Evolutionary conservation across 2,113 vertebrate genomes (phyloP), one percentile per base, ranked within the genome.

Genomic region (Corydoras maculifer): DNA sequence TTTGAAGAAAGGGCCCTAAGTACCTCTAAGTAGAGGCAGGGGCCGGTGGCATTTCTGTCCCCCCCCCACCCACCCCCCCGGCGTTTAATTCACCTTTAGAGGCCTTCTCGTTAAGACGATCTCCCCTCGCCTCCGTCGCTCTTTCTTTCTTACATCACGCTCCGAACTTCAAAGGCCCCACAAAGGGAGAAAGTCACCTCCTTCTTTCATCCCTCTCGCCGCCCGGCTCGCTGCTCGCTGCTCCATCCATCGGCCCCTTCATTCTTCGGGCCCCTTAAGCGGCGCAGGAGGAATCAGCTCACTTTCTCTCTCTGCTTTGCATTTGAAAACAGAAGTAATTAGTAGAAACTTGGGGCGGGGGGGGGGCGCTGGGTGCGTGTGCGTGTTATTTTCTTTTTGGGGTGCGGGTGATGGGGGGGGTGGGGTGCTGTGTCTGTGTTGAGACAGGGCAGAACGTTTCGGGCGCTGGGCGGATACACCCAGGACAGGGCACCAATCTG

Each of bases 91-190:
- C 86, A 78, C 87, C 87, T 90, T 88, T 86, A 88, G 86, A 88
- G 86, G 86, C 85, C 84, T 84, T 84, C 88, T 90, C 86, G 87
- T 91, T 91, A 91, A 90, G 86, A 89, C 85, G 81, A 89, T 89
- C 88, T 87, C 84, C 83, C 84, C 84, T 86, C 68, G 76, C 81
- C 82, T 86, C 85, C 75, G 75, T 65, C 65, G 55, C 12, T 14
- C 13, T 30, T 58, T 55, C 70, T 59, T 59, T 55, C 70, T 67
- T 81, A 66, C 80, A 57, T 82, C 82, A 77, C 59, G 62, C 73
- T 72, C 31, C 78, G 18, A 58, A 87, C 88, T 86, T 91, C 88
- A 90, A 90, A 89, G 87, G 79, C 79, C 81, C 77, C 78, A 75
- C 77, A 49, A 54, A 82, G 85, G 84, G 82, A 86, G 88, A 88